Evolutionary conservation across 2,888 invertebrate species (phyloP), one percentile per base, ranked within the genome.

Genomic region (Rhagium mordax): DNA sequence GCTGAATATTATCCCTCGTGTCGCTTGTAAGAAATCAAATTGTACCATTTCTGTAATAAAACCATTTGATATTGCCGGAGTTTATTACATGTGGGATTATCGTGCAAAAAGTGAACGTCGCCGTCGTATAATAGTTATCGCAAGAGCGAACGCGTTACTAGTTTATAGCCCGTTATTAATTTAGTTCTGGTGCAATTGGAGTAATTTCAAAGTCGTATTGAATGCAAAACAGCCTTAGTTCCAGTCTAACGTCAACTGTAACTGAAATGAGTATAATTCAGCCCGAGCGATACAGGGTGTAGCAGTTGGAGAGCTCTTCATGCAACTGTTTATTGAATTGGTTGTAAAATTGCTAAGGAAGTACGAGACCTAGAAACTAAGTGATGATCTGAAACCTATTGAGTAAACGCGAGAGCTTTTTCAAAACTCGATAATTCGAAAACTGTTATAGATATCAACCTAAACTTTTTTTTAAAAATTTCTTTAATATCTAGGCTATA

Each of bases 211-310:
- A 73, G 72, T 68, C 61, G 33, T 51, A 74, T 60, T 65, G 69
- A 71, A 80, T 80, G 79, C 77, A 79, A 80, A 80, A 75, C 76
- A 76, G 75, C 72, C 66, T 70, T 60, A 70, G 70, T 74, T 73
- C 65, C 66, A 66, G 61, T 61, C 59, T 67, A 77, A 77, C 66
- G 5, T 41, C 16, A 49, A 18, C 20, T 79, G 76, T 75, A 77
- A 77, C 75, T 73, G 74, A 74, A 77, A 77, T 64, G 70, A 68
- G 47, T 33, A 15, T 24, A 13, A 61, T 47, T 33, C 59, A 27
- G 10, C 33, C n/a, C 16, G n/a, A 59, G 6, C 59, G 18, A 8
- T 51, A 16, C 51, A 51, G 51, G 3, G 51, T 51, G 10, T 51
- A 41, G 20, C 20, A 51, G 16, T 13, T 48, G 5, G 15, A 6